A percentile compares a stretch with the other conserved stretches of the same genome.
Conservation (phyloP, 1,140 invertebrate genomes). For the Arctopsyche grandis region DNA sequence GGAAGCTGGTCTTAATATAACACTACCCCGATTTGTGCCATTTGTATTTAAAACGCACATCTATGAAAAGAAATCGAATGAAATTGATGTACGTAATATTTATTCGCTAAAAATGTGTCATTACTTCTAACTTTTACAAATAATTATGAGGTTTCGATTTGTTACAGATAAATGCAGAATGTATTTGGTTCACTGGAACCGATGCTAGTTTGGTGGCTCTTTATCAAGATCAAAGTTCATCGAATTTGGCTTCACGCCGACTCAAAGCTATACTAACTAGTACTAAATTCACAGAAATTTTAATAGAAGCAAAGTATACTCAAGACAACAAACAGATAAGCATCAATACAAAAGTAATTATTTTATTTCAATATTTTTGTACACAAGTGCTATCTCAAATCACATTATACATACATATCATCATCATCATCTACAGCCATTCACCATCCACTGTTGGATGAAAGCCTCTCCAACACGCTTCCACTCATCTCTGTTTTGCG, state of each 20-base stretch:
- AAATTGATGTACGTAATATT: conserved; percentile 60
- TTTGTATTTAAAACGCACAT: conserved; percentile 59
- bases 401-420: too few species aligned
- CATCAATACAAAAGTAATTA: conserved; percentile 66
- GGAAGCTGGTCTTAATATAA: conserved; percentile 62
- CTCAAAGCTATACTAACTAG: conserved; percentile 77
- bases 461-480: too few species aligned
- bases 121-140: background rate
- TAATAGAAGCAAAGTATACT: conserved; percentile 70
- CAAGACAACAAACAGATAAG: conserved; percentile 71
- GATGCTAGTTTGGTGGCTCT: conserved; percentile 74
- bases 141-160: background rate
- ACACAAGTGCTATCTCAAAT: background rate
- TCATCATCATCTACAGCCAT: background rate
- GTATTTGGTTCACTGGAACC: conserved; percentile 82
- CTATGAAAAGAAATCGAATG: conserved; percentile 60
- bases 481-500: too few species aligned
- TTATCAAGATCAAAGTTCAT: conserved; percentile 76
- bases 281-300: conserved; percentile 74
- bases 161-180: conserved; percentile 63
- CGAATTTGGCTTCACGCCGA: conserved; percentile 69
- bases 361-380: conserved; percentile 31
- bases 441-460: too few species aligned
- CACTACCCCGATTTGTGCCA: conserved; percentile 61
- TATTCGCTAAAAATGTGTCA: background rate